These are phyloP conservation scores for Phorcus lineatus DNA, from an alignment of 2,888 invertebrate genomes.

Conservation along the genomic window DNA sequence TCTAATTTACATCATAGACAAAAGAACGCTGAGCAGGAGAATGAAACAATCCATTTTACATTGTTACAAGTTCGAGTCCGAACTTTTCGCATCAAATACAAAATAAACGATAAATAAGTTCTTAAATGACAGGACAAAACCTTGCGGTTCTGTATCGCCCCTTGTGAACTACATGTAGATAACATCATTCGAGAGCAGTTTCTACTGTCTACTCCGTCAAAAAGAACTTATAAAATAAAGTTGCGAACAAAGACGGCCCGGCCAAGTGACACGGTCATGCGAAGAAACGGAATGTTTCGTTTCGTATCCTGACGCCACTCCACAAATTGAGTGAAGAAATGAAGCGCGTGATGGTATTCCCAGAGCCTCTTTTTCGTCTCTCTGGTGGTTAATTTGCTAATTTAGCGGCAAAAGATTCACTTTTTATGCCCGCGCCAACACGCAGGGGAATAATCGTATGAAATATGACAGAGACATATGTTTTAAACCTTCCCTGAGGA, in stretches of 20 bases:
- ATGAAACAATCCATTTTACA: no score
- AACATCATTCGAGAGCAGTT: background rate
- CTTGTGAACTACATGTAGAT: background rate
- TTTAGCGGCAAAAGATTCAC: conserved; percentile 9
- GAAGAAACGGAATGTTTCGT: conserved; percentile 10
- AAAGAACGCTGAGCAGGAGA: no score
- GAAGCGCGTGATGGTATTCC: conserved; percentile 4
- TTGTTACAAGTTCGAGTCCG: background rate
- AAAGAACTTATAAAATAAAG: background rate
- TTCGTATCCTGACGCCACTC: conserved; percentile 1
- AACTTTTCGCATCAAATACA: background rate
- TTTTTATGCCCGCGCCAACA: conserved; percentile 11
- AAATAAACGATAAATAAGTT: background rate
- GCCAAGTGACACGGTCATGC: background rate
- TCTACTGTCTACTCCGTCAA: background rate
- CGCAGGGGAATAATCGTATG: conserved; percentile 4
- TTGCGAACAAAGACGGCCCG: background rate
- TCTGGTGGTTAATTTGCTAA: conserved; percentile 11
- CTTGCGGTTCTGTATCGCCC: background rate
- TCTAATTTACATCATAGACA: no score
- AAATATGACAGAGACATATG: conserved; percentile 13
- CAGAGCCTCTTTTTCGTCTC: background rate
- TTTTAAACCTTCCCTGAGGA: background rate
- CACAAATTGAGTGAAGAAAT: conserved; percentile 15
- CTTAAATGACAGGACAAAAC: background rate